phyloP scores from a whole-genome alignment of 2,797 vertebrate species.

The Muscicapa comitata region DNA sequence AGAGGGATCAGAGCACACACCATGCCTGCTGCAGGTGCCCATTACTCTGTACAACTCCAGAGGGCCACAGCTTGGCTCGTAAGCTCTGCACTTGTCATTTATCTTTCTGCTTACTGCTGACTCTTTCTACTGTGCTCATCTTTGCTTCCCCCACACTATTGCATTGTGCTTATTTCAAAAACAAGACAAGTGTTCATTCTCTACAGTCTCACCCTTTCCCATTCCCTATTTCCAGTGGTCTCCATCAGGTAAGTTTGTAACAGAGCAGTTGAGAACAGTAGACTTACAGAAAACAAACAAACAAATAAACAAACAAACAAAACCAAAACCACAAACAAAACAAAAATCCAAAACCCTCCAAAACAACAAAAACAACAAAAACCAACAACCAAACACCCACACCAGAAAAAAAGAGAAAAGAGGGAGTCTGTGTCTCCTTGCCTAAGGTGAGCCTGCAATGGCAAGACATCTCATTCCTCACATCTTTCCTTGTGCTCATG shows the following conservation, averaged over 20 bases:
- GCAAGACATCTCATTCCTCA: background rate
- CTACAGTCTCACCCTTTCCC: background rate
- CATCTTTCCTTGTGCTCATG: background rate
- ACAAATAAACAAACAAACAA: background rate
- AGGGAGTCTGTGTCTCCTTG: background rate
- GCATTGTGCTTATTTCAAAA: background rate
- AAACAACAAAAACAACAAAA: background rate
- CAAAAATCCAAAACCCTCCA: background rate
- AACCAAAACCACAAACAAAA: background rate
- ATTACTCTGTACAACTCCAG: background rate
- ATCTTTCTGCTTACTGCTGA: background rate
- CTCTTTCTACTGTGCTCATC: background rate
- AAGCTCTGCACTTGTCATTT: background rate
- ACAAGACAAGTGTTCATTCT: background rate
- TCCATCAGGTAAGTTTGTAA: background rate
- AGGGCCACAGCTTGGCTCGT: background rate
- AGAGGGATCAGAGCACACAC: background rate
- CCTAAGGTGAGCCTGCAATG: background rate
- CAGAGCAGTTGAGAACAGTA: background rate
- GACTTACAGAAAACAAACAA: background rate
- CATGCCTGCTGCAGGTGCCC: background rate
- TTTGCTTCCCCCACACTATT: background rate
- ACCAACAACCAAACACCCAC: background rate
- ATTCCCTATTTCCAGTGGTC: background rate
- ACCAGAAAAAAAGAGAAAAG: background rate